Conservation (phyloP, 2,797 vertebrate species). For the Galaxias olidus region DNA sequence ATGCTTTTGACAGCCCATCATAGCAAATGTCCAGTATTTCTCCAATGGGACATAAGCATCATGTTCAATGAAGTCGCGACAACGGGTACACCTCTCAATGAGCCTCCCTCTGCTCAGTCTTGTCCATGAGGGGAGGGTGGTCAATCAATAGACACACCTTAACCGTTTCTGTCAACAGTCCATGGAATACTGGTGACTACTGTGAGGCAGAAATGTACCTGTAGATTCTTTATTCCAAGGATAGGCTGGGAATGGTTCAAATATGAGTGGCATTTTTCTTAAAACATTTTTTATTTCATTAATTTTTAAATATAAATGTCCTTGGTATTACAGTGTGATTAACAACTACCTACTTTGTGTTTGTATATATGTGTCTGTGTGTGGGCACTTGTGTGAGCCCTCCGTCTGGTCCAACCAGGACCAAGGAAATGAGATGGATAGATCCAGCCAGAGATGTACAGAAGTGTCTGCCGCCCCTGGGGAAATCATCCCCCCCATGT, state of each 20-base stretch:
- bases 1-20: not conserved
- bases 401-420: slow-evolving; percentile 72
- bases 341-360: not conserved
- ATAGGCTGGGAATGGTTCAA: not conserved
- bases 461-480: slow-evolving; percentile 84
- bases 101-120: not conserved
- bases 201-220: not conserved
- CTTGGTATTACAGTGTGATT: slow-evolving; percentile 1
- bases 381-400: slow-evolving; percentile 61
- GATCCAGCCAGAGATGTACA: slow-evolving; percentile 81
- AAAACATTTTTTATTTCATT: not conserved
- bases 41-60: not conserved
- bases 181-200: not conserved
- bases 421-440: slow-evolving; percentile 67
- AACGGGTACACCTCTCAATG: not conserved
- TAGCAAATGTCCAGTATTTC: not conserved
- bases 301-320: too few species aligned
- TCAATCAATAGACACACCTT: not conserved
- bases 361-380: slow-evolving; percentile 24
- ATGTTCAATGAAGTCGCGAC: not conserved
- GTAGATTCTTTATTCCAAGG: not conserved
- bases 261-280: not conserved
- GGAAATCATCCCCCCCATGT: slow-evolving; percentile 93
- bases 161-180: not conserved
- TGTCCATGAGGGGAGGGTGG: not conserved